phyloP scores from a whole-genome alignment of 2,797 vertebrate species.

The Pseudochirops cupreus region DNA sequence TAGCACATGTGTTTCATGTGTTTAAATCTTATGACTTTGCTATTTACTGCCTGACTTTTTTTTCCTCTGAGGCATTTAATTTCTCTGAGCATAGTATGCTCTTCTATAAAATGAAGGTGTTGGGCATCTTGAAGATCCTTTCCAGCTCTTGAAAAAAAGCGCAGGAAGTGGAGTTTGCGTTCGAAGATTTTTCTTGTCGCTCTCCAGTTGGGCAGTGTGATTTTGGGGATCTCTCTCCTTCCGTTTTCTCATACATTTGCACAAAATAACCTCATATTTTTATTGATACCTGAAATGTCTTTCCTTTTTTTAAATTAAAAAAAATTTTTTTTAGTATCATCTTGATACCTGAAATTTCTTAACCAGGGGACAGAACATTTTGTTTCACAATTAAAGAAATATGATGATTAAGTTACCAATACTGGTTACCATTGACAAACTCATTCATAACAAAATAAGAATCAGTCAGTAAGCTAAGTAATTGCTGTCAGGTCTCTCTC shows the following conservation, averaged over 20 bases:
- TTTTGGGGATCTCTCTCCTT: not conserved
- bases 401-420: not conserved
- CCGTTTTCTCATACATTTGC: not conserved
- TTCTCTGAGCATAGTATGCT: not conserved
- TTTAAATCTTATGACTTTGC: not conserved
- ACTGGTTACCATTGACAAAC: not conserved
- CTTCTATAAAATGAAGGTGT: not conserved
- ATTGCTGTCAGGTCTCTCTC: not conserved
- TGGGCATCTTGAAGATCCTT: not conserved
- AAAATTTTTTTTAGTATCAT: too few relatives aligned
- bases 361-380: not conserved
- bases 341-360: not conserved
- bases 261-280: not conserved
- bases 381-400: not conserved
- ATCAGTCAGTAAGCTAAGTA: too few relatives aligned
- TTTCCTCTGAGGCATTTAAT: not conserved
- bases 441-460: not conserved
- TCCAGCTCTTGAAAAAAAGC: not conserved
- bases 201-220: not conserved
- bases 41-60: not conserved
- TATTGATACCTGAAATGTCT: too few relatives aligned
- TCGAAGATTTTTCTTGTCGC: not conserved
- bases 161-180: not conserved
- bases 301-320: too few relatives aligned
- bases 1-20: not conserved